These are phyloP conservation scores for Tetragnatha montana DNA, from an alignment of 2,888 invertebrate genomes.

Conservation along the genomic window DNA sequence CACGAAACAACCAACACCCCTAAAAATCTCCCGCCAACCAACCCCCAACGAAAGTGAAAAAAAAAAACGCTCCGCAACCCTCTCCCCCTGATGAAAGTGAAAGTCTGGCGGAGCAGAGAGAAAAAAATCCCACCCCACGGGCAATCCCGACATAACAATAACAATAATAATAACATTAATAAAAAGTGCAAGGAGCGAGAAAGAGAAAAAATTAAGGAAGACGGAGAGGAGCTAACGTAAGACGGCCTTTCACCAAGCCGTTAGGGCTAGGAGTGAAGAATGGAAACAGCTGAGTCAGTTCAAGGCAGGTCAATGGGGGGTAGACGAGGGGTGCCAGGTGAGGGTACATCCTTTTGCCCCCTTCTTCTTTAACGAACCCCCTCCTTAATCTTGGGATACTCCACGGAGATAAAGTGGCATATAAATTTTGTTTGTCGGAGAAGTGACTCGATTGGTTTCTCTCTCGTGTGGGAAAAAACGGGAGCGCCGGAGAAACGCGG, in stretches of 20 bases:
- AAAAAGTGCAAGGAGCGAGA: conserved; percentile 21
- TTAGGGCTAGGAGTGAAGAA: conserved; percentile 61
- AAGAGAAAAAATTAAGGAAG: conserved; percentile 43
- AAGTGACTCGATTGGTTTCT: background rate
- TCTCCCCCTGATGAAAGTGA: conserved; percentile 62
- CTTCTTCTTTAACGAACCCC: conserved; percentile 22
- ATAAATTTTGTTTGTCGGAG: conserved; percentile 36
- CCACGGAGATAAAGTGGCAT: conserved; percentile 38
- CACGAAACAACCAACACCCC: conserved; percentile 1
- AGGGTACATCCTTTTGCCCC: conserved; percentile 31
- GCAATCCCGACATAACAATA: conserved; percentile 6
- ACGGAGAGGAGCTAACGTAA: conserved; percentile 56
- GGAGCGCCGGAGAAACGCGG: background rate
- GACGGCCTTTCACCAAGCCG: conserved; percentile 63
- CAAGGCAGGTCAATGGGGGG: conserved; percentile 69
- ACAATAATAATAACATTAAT: background rate
- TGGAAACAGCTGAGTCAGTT: conserved; percentile 70
- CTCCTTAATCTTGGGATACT: conserved; percentile 11
- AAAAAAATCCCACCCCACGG: conserved; percentile 30
- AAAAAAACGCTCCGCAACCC: conserved; percentile 32
- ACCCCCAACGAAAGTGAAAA: background rate
- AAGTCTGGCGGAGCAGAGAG: conserved; percentile 46
- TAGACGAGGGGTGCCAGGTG: conserved; percentile 67
- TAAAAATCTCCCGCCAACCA: conserved; percentile 17
- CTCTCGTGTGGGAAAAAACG: conserved; percentile 4